Evolutionary conservation across 2,888 invertebrate genomes (phyloP).

Genomic region (Timandra comae): DNA sequence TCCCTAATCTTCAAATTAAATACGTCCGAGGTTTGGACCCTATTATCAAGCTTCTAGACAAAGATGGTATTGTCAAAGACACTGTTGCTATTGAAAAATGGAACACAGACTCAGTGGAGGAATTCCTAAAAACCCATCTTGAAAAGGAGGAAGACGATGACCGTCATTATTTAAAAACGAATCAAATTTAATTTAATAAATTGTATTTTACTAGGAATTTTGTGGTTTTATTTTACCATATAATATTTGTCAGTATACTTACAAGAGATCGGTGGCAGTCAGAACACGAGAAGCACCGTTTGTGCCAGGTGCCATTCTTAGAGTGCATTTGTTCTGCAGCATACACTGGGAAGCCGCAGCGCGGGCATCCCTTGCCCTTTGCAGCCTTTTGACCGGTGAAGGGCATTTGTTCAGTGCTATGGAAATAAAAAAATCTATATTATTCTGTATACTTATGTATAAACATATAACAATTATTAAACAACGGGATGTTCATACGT

Average conservation of each 20-base stretch:
- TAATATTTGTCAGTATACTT: too few species aligned
- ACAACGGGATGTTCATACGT: too few species aligned
- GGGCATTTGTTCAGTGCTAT: conserved; percentile 83
- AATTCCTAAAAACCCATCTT: conserved; percentile 94
- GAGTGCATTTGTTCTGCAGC: conserved; percentile 98
- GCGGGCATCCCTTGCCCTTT: conserved; percentile 87
- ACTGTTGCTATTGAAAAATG: conserved; percentile 97
- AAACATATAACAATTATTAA: too few species aligned
- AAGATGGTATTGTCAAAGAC: conserved; percentile 88
- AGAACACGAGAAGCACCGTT: conserved; percentile 93
- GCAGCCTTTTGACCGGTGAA: conserved; percentile 85
- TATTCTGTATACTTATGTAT: too few species aligned
- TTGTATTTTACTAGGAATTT: conserved; percentile 1
- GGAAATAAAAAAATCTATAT: conserved; percentile 23
- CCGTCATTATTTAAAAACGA: conserved; percentile 77
- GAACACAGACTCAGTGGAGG: conserved; percentile 98
- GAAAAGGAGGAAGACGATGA: conserved; percentile 76
- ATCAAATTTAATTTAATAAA: conserved; percentile 60
- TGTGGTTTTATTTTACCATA: too few species aligned
- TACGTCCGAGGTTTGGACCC: conserved; percentile 97
- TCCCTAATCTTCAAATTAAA: conserved; percentile 93
- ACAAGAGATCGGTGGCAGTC: conserved; percentile 89
- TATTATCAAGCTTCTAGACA: conserved; percentile 92
- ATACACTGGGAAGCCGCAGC: conserved; percentile 94
- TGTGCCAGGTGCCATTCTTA: conserved; percentile 95